phyloP scores from a whole-genome alignment of 2,113 vertebrate species.

The chimpanzee (Pan troglodytes) region NHGRI_mPanTro3-v2.1_pri NC_072403.2:44766501-44767000 shows the following conservation, averaged over 20 bases:
- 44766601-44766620: constrained; percentile 35
- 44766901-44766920: neutral
- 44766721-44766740: constrained; percentile 86
- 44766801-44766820: neutral
- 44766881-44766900: neutral
- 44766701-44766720: constrained; percentile 82
- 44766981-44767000: neutral
- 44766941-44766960: neutral
- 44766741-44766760: constrained; percentile 88
- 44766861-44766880: neutral
- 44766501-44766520: constrained; percentile 86
- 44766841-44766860: neutral
- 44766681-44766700: constrained; percentile 83
- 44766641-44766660: constrained; percentile 82
- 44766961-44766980: neutral
- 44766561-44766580: fast-evolving
- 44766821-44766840: neutral
- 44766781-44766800: neutral
- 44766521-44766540: constrained; percentile 85
- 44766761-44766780: constrained; percentile 78
- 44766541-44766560: fast-evolving
- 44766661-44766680: constrained; percentile 85
- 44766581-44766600: neutral
- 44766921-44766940: neutral
- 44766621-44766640: constrained; percentile 91